Evolutionary conservation across 2,113 vertebrate genomes (phyloP).

Genomic region (Gobius niger): DNA sequence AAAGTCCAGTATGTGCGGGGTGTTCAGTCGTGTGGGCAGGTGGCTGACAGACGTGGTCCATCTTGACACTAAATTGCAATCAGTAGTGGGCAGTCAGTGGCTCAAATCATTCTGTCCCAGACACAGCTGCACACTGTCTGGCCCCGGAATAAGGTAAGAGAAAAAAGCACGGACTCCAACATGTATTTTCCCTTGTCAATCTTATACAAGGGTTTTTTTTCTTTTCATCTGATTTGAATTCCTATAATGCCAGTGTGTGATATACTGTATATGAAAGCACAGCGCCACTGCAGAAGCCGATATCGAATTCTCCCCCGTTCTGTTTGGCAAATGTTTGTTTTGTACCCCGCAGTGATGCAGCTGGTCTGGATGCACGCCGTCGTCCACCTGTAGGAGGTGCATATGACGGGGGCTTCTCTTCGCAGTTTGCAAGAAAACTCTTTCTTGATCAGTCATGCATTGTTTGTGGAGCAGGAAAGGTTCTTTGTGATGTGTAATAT

Average conservation of each 20-base stretch:
- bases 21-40: background rate
- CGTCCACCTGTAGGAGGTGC: too few species aligned
- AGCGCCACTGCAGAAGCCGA: too few species aligned
- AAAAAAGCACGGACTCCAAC: background rate
- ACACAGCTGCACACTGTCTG: slow-evolving; percentile 2
- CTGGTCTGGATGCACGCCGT: too few species aligned
- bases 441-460: too few species aligned
- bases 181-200: background rate
- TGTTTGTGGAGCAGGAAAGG: too few species aligned
- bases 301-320: too few species aligned
- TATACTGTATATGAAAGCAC: background rate
- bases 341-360: too few species aligned
- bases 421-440: too few species aligned
- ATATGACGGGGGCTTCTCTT: too few species aligned
- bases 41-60: slow-evolving; percentile 9
- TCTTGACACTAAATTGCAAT: slow-evolving; percentile 12
- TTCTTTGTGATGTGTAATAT: too few species aligned
- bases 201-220: background rate
- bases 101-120: background rate
- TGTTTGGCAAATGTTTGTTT: too few species aligned
- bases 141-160: background rate
- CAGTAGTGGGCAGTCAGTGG: slow-evolving; percentile 2
- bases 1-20: background rate
- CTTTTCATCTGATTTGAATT: background rate
- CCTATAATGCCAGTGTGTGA: background rate